Conservation (phyloP, 1,140 invertebrate species). For the Physella acuta region DNA sequence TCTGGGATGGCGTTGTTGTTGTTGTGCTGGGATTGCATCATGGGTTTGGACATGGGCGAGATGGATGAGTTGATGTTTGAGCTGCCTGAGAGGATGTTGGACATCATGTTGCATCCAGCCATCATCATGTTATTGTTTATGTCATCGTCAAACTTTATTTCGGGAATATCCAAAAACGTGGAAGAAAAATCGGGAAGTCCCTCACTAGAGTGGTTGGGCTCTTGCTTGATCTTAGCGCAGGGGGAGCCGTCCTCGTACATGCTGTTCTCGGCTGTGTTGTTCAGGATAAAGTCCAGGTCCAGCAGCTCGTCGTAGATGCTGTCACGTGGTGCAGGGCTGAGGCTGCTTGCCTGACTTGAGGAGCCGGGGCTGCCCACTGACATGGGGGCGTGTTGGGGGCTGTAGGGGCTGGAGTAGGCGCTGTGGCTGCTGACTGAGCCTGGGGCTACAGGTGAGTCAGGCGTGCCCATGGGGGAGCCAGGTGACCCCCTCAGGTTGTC, state of each 20-base stretch:
- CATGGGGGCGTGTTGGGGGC: slow-evolving; percentile 2
- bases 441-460: slow-evolving; percentile 16
- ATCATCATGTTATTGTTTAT: background rate
- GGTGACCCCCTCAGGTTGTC: slow-evolving; percentile 9
- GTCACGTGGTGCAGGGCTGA: slow-evolving; percentile 16
- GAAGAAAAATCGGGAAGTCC: slow-evolving; percentile 54
- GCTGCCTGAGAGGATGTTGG: background rate
- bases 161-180: slow-evolving; percentile 56
- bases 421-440: slow-evolving; percentile 1
- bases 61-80: background rate
- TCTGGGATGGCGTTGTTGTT: slow-evolving; percentile 16
- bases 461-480: slow-evolving; percentile 21
- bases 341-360: slow-evolving; percentile 20
- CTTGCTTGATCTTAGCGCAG: slow-evolving; percentile 44
- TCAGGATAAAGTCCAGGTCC: slow-evolving; percentile 58
- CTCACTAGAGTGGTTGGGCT: slow-evolving; percentile 33
- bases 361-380: slow-evolving; percentile 10
- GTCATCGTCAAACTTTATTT: slow-evolving; percentile 51
- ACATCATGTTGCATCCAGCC: background rate
- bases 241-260: slow-evolving; percentile 38
- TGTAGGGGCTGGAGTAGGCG: background rate
- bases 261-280: slow-evolving; percentile 45
- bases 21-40: slow-evolving; percentile 7
- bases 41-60: background rate
- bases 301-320: slow-evolving; percentile 51